phyloP scores from a whole-genome alignment of 1,140 invertebrate genomes.

The Drosophila yakuba region DNA sequence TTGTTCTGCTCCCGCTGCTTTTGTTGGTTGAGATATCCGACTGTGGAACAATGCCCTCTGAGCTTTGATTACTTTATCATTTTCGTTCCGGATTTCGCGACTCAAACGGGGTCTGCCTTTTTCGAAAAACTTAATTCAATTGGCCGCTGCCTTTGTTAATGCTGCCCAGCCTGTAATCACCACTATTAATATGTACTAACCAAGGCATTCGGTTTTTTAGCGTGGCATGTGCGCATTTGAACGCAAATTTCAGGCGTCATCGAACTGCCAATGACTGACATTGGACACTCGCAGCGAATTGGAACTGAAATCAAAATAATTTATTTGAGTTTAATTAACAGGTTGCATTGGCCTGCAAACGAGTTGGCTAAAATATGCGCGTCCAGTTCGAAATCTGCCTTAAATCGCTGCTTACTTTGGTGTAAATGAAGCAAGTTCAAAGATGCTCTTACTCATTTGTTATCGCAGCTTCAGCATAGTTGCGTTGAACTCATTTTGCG shows the following conservation, averaged over 20 bases:
- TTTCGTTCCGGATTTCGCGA: not conserved
- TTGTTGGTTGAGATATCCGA: constrained; percentile 1
- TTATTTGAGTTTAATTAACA: constrained; percentile 4
- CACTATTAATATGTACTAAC: constrained; percentile 26
- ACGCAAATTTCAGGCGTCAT: constrained; percentile 1
- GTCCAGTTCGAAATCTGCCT: constrained; percentile 11
- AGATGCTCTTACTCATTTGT: constrained; percentile 40
- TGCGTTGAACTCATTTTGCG: constrained; percentile 15
- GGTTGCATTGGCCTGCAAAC: constrained; percentile 18
- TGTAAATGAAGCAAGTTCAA: constrained; percentile 14
- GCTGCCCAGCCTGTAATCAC: constrained; percentile 41
- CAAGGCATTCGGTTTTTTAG: not conserved
- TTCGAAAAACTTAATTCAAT: constrained; percentile 53
- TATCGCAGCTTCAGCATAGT: constrained; percentile 41
- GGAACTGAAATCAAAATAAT: constrained; percentile 3
- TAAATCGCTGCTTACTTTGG: constrained; percentile 13
- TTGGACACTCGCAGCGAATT: not conserved
- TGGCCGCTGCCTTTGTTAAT: constrained; percentile 8
- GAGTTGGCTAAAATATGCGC: constrained; percentile 8
- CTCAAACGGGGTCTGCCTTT: not conserved
- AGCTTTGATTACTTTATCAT: constrained; percentile 25
- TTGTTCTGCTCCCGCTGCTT: constrained; percentile 4
- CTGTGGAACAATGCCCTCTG: constrained; percentile 22
- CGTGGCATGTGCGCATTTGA: not conserved
- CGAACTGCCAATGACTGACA: constrained; percentile 1